A percentile compares a stretch with the other conserved stretches of the same genome.
Conservation (phyloP, 2,113 vertebrate species). For the Podiceps cristatus region DNA sequence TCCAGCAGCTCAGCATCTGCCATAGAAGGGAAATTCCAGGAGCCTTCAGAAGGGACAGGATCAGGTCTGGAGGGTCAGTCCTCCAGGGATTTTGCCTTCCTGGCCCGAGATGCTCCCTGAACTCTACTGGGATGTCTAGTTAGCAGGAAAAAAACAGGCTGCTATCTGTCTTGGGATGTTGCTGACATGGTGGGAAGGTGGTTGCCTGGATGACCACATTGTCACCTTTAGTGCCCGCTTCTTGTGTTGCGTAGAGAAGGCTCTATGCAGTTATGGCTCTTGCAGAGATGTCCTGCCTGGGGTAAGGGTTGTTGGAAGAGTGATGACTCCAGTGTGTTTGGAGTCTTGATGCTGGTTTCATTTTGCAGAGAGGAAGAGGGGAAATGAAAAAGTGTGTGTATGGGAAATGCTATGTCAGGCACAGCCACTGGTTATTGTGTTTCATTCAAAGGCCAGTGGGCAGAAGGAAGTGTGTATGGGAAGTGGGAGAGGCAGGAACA, state of each 20-base stretch:
- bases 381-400: not conserved
- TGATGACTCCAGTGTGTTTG: accelerated
- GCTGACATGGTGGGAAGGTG: accelerated
- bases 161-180: not conserved
- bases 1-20: not conserved
- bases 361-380: not conserved
- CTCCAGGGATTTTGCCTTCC: not conserved
- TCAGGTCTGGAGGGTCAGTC: not conserved
- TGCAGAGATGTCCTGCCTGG: not conserved
- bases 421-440: not conserved
- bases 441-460: not conserved
- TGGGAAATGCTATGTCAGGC: not conserved
- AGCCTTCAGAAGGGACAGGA: not conserved
- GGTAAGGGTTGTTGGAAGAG: not conserved
- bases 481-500: conserved; percentile 15
- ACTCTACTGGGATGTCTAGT: not conserved
- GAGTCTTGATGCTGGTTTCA: not conserved
- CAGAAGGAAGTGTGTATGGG: not conserved
- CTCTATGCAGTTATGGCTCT: not conserved
- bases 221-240: not conserved
- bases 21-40: not conserved
- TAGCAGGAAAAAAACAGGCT: not conserved
- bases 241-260: not conserved
- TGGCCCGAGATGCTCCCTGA: not conserved
- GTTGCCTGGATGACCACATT: not conserved